Conservation (phyloP, 2,113 vertebrate genomes). For the human region DNA sequence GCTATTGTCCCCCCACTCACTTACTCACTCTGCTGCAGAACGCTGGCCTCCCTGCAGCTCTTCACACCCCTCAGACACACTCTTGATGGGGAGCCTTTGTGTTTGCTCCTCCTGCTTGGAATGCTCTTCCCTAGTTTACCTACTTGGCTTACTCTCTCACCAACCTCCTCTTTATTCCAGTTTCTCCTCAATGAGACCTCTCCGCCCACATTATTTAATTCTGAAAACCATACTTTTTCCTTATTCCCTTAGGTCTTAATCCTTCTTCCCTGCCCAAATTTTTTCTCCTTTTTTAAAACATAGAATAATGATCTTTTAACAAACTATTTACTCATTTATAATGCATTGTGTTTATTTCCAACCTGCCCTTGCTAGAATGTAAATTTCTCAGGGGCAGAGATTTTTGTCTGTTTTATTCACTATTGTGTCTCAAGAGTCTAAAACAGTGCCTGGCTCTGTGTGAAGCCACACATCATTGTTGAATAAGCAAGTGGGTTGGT, state of each 20-base stretch:
- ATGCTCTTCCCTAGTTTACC: neutral
- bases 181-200: neutral
- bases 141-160: neutral
- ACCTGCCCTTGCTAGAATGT: neutral
- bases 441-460: neutral
- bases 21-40: neutral
- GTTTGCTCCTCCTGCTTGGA: neutral
- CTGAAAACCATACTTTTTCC: neutral
- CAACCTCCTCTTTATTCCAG: neutral
- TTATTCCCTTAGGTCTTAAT: neutral
- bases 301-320: neutral
- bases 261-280: neutral
- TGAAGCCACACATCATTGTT: neutral
- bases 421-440: neutral
- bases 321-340: neutral
- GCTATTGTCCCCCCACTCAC: rapidly evolving
- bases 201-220: neutral
- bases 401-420: neutral
- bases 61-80: neutral
- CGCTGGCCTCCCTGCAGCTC: neutral
- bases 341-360: neutral
- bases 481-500: neutral
- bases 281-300: neutral
- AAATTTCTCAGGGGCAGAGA: neutral
- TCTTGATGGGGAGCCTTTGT: neutral